phyloP scores from a whole-genome alignment of 92 coral and sea anemone species.

The Scolanthus callimorphus region DNA sequence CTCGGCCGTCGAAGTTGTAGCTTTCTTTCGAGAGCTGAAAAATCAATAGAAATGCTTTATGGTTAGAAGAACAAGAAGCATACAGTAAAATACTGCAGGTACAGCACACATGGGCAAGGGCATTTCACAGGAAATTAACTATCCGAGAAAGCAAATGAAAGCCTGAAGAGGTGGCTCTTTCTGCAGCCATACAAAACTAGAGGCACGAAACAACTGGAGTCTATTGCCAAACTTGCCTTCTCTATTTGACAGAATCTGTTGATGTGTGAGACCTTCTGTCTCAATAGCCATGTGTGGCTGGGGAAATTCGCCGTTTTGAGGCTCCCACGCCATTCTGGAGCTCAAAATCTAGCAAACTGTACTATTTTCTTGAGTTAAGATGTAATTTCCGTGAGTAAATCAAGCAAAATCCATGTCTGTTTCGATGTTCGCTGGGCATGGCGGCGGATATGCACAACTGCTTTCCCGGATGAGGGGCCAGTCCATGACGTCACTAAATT shows the following conservation, averaged over 20 bases:
- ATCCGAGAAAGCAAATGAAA: no score
- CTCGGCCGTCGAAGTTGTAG: slow-evolving; percentile 87
- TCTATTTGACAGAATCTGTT: slow-evolving; percentile 79
- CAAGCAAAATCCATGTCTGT: neutral
- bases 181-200: no score
- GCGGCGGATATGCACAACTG: slow-evolving; percentile 6
- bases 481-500: slow-evolving; percentile 2
- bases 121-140: no score
- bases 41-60: neutral
- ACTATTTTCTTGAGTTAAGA: neutral
- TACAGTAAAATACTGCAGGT: neutral
- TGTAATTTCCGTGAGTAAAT: neutral
- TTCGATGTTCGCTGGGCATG: slow-evolving; percentile 30
- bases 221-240: slow-evolving; percentile 60
- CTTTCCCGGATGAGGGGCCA: neutral
- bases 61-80: neutral
- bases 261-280: slow-evolving; percentile 38
- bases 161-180: no score
- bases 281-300: neutral
- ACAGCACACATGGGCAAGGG: neutral
- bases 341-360: neutral
- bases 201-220: no score
- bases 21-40: slow-evolving; percentile 84
- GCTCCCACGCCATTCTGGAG: slow-evolving; percentile 3
- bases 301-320: neutral